Evolutionary conservation across 37 sponge, comb jelly and placozoan genomes (phyloP).

Genomic region (Cliona cf. orientalis): DNA sequence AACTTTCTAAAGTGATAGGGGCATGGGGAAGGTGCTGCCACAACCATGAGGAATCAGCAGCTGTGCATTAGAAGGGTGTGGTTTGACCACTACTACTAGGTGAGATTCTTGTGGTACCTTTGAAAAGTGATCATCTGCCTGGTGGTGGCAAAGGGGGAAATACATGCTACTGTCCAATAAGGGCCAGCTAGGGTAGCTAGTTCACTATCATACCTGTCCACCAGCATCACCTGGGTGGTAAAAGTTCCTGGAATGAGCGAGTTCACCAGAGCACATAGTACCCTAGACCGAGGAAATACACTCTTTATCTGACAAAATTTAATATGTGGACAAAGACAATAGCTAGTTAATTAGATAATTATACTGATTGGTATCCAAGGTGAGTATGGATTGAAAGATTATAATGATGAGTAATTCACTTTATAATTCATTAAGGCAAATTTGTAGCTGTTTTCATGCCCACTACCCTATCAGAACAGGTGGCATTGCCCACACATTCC

Average conservation of each 20-base stretch:
- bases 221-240: slow-evolving; percentile 85
- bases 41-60: no score
- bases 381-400: neutral
- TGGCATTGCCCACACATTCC: no score
- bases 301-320: neutral
- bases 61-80: no score
- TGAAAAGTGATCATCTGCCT: no score
- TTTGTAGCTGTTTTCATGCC: neutral
- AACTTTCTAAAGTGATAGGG: no score
- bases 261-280: slow-evolving; percentile 76
- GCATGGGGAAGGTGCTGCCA: no score
- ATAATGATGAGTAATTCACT: neutral
- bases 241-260: slow-evolving; percentile 82
- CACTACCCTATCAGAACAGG: no score
- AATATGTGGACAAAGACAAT: neutral
- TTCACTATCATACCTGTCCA: slow-evolving; percentile 70
- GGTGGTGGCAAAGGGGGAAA: no score
- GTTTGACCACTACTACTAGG: no score
- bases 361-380: neutral
- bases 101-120: no score
- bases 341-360: neutral
- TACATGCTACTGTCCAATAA: no score
- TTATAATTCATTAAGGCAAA: neutral
- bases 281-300: neutral
- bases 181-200: no score